Evolutionary conservation across 2,797 vertebrate genomes (phyloP).

Genomic region (Astyanax mexicanus): DNA sequence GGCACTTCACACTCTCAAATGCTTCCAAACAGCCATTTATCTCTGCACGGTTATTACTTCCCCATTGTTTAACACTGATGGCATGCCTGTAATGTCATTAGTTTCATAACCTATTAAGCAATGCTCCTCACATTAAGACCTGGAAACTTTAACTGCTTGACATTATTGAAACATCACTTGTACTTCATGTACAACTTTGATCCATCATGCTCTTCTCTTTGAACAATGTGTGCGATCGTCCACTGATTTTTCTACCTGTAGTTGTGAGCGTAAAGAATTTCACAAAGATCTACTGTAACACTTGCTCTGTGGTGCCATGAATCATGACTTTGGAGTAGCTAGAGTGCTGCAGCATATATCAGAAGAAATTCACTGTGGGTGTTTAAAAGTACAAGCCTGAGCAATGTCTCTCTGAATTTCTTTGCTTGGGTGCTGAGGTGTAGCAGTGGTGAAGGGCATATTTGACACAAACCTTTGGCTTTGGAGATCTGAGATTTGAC

Average conservation of each 20-base stretch:
- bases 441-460: neutral
- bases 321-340: neutral
- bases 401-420: slow-evolving; percentile 13
- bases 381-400: slow-evolving; percentile 16
- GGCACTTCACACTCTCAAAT: neutral
- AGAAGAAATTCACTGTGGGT: neutral
- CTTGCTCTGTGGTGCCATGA: slow-evolving; percentile 11
- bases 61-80: slow-evolving; percentile 26
- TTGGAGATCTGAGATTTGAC: neutral
- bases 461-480: neutral
- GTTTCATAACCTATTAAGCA: neutral
- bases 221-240: neutral
- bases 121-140: neutral
- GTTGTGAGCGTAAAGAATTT: neutral
- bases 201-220: neutral
- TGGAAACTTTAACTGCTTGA: neutral
- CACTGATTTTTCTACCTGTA: neutral
- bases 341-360: neutral
- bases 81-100: neutral
- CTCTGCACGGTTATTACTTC: neutral
- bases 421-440: neutral
- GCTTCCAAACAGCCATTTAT: neutral
- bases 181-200: neutral
- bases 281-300: slow-evolving; percentile 9
- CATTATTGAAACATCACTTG: neutral